phyloP scores from a whole-genome alignment of 2,797 vertebrate genomes.

The Oryzias dopingdopingensis region DNA sequence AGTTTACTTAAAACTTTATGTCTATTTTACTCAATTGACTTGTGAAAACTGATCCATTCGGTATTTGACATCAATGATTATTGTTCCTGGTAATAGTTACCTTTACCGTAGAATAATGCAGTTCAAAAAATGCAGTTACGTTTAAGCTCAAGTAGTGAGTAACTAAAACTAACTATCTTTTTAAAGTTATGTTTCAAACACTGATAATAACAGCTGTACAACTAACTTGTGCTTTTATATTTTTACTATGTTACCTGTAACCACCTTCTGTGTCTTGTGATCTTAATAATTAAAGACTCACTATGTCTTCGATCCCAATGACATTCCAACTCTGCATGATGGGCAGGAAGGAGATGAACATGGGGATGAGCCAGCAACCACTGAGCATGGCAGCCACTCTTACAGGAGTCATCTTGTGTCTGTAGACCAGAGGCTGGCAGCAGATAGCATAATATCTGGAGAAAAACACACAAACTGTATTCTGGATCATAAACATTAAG shows the following conservation, averaged over 20 bases:
- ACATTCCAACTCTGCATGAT: conserved; percentile 86
- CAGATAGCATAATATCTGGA: conserved; percentile 84
- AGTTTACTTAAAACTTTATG: too few species aligned
- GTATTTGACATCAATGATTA: too few species aligned
- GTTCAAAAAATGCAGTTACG: too few species aligned
- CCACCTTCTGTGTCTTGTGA: conserved; percentile 3
- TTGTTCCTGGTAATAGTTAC: too few species aligned
- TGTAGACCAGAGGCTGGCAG: conserved; percentile 84
- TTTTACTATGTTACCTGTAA: neutral
- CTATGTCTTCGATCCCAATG: conserved; percentile 83
- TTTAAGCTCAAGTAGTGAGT: too few species aligned
- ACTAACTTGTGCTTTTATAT: neutral
- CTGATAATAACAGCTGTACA: too few species aligned
- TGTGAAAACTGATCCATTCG: too few species aligned
- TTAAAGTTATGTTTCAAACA: too few species aligned
- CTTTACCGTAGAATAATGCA: too few species aligned
- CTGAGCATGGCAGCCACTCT: conserved; percentile 80
- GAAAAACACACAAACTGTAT: conserved; percentile 12
- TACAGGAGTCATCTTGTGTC: conserved; percentile 83
- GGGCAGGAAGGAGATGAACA: conserved; percentile 84
- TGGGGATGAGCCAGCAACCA: conserved; percentile 83
- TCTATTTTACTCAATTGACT: too few species aligned
- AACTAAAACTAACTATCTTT: too few species aligned
- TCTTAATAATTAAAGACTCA: conserved; percentile 58
- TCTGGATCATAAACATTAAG: too few species aligned